Evolutionary conservation across 2,888 invertebrate species (phyloP).

Genomic region (Trachelus troglodyta): DNA sequence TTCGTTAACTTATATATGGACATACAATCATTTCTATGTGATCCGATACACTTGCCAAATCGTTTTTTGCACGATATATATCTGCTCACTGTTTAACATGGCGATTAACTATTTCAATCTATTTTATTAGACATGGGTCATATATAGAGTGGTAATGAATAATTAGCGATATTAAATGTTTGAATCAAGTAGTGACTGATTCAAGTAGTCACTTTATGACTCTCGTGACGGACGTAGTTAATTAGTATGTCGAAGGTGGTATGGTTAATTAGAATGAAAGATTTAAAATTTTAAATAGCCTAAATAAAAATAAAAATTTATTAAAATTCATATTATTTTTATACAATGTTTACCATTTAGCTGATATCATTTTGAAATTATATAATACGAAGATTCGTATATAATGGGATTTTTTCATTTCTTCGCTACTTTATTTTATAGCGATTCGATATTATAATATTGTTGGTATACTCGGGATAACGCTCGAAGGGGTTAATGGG

Average conservation of each 20-base stretch:
- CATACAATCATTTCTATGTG: not conserved
- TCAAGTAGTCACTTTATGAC: not conserved
- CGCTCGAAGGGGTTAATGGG: not conserved
- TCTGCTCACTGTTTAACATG: not conserved
- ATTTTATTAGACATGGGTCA: not conserved
- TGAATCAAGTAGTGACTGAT: not conserved
- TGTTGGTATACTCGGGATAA: not conserved
- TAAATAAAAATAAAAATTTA: not conserved
- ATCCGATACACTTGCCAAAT: not conserved
- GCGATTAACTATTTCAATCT: not conserved
- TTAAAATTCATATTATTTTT: not conserved
- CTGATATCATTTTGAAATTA: not conserved
- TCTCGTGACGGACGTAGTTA: not conserved
- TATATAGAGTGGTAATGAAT: not conserved
- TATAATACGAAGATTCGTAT: not conserved
- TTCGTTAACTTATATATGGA: not conserved
- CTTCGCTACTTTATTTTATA: not conserved
- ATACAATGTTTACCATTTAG: not conserved
- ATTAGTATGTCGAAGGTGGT: not conserved
- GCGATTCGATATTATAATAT: not conserved
- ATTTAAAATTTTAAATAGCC: not conserved
- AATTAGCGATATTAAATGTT: not conserved
- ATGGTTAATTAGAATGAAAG: not conserved
- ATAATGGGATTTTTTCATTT: not conserved
- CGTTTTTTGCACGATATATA: not conserved